These are phyloP conservation scores for Chromoteleia sp. DNA, from an alignment of 2,888 invertebrate genomes.

Conservation along the genomic window DNA sequence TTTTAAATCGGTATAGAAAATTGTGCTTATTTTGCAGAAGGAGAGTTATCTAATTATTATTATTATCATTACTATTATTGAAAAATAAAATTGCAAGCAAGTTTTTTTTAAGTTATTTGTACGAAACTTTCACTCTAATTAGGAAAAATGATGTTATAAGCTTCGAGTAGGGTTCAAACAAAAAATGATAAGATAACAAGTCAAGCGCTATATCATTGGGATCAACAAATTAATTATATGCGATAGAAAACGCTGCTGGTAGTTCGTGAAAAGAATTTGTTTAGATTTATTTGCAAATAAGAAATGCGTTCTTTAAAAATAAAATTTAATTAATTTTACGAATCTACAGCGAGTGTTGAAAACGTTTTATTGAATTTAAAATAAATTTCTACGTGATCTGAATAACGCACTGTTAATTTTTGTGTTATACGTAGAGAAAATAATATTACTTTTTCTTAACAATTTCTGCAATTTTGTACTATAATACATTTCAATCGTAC, in stretches of 20 bases:
- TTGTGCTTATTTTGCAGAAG: too few relatives aligned
- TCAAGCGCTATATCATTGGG: slow-evolving; percentile 11
- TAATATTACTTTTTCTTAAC: too few relatives aligned
- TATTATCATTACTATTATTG: too few relatives aligned
- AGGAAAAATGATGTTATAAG: slow-evolving; percentile 7
- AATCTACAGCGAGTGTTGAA: neutral
- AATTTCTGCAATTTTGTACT: too few relatives aligned
- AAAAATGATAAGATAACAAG: slow-evolving; percentile 3
- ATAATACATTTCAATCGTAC: too few relatives aligned
- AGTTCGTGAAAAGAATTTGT: neutral
- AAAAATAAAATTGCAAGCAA: too few relatives aligned
- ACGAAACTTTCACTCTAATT: slow-evolving; percentile 2
- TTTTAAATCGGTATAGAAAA: too few relatives aligned
- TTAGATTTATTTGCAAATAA: neutral
- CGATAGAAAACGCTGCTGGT: neutral
- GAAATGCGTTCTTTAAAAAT: neutral
- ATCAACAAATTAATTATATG: slow-evolving; percentile 24
- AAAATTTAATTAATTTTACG: slow-evolving; percentile 6
- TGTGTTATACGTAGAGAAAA: neutral
- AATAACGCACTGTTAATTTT: neutral
- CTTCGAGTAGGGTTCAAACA: neutral
- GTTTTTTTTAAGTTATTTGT: too few relatives aligned
- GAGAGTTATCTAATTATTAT: too few relatives aligned
- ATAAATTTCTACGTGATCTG: slow-evolving; percentile 1
- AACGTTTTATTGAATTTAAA: neutral